Evolutionary conservation across 2,888 invertebrate species (phyloP), one percentile per base, ranked within the genome.

Genomic region (Amaurobius ferox): DNA sequence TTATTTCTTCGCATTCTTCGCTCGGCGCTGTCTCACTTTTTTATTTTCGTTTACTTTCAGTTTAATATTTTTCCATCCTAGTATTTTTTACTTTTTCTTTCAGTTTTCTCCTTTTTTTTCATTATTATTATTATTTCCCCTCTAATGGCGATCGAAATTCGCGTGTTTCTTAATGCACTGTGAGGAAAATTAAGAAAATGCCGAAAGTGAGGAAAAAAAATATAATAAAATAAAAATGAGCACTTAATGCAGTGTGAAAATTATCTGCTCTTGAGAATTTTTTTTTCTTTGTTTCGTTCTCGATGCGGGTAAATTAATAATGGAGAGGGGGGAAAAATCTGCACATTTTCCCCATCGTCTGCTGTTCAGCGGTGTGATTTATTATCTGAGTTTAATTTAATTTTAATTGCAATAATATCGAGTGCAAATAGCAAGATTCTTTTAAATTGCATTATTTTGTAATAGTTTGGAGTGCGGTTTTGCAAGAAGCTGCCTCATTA

Each of bases 241-340:
- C 64, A 62, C 72, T 67, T 85, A 85, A 85, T 85, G 83, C 83
- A 77, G 77, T 85, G 83, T 78, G 77, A 85, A 85, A 85, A 85
- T 85, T 85, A 85, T 85, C 83, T 85, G 35, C 71, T 55, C 19
- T 55, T 23, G 55, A 23, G 55, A 1, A 23, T 23, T 55, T 55
- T 55, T 55, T 55, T 55, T 55, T 11, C 23, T 55, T 23, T 55
- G 7, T 55, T 23, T 23, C 23, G 13, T 11, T 55, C 16, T 19
- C 55, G 55, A 23, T 55, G 55, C 23, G 55, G 55, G 23, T 55
- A 55, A 55, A 55, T 55, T 55, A 55, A 55, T 55, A 55, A 55
- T 3, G 16, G 23, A 23, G 55, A 11, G 23, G 44, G 55, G 23
- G 23, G 23, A 23, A 16, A 55, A 23, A 23, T 55, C 55, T 61